Evolutionary conservation across 2,113 vertebrate species (phyloP).

Genomic region (Theristicus caerulescens): DNA sequence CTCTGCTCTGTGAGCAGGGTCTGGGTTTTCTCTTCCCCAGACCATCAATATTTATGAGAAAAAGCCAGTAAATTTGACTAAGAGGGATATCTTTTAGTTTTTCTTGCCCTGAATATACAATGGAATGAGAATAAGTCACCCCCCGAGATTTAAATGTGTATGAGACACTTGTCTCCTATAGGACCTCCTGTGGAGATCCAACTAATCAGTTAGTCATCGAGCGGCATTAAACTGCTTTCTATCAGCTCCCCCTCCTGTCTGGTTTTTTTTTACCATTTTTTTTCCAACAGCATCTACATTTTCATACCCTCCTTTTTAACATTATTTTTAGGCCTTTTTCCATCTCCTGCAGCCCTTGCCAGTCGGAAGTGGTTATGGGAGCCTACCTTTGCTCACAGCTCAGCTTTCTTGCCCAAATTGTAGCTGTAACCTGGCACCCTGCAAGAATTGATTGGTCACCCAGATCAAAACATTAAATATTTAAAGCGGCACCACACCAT

Average conservation of each 20-base stretch:
- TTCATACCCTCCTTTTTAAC: not conserved
- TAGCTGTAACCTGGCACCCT: not conserved
- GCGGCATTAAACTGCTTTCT: not conserved
- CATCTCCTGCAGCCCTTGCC: not conserved
- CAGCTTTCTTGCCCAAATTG: not conserved
- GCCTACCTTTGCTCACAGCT: not conserved
- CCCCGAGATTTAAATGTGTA: not conserved
- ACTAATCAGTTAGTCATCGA: not conserved
- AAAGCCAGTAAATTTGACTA: not conserved
- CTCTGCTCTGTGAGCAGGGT: not conserved
- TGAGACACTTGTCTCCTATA: not conserved
- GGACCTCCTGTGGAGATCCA: not conserved
- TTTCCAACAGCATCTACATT: not conserved
- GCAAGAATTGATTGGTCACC: slow-evolving; percentile 22
- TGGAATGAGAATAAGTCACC: not conserved
- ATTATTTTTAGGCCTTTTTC: not conserved
- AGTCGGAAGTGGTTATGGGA: not conserved
- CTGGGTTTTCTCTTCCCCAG: not conserved
- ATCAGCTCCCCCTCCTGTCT: slow-evolving; percentile 9
- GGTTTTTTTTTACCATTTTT: not conserved
- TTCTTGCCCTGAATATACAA: not conserved
- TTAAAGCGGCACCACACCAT: slow-evolving; percentile 53
- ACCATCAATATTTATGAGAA: not conserved
- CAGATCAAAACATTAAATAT: slow-evolving; percentile 24
- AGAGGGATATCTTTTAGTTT: not conserved